Percentiles rank a stretch among this genome's conserved stretches.
phyloP scores from a whole-genome alignment of 2,113 vertebrate genomes.

The Poecile atricapillus region DNA sequence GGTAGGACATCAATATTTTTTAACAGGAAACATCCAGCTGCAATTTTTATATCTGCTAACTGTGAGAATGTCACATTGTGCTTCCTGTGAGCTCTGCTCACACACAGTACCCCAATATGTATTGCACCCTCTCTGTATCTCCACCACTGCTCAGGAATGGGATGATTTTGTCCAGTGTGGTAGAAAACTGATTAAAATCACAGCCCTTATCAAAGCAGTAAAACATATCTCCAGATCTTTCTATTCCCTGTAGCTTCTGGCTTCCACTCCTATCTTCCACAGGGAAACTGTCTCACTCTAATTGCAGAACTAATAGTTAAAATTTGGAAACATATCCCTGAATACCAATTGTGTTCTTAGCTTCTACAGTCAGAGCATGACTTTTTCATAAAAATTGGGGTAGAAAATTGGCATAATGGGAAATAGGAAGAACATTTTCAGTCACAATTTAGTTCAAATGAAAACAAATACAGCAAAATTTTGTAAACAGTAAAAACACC shows the following conservation, averaged over 20 bases:
- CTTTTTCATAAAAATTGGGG: not conserved
- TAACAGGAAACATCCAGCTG: not conserved
- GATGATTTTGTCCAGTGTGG: not conserved
- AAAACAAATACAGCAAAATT: constrained; percentile 28
- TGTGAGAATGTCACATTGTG: not conserved
- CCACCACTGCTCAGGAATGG: not conserved
- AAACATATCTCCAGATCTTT: not conserved
- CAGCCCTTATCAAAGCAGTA: not conserved
- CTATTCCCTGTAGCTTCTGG: not conserved
- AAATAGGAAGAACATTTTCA: not conserved
- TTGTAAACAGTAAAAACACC: not conserved
- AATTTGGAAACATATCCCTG: not conserved
- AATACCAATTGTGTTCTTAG: not conserved
- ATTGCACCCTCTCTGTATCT: not conserved
- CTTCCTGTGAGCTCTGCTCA: not conserved
- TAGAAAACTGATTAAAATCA: not conserved
- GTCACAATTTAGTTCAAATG: not conserved
- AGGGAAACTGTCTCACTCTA: not conserved
- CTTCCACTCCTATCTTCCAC: not conserved
- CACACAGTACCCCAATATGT: not conserved
- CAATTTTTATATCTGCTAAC: not conserved
- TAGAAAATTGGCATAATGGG: not conserved
- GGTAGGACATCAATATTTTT: not conserved
- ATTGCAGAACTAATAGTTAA: constrained; percentile 11
- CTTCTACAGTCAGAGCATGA: not conserved